Percentiles rank a stretch among this genome's conserved stretches.
Evolutionary conservation across 92 coral and sea anemone species (phyloP).

Genomic region (Pocillopora grandis): DNA sequence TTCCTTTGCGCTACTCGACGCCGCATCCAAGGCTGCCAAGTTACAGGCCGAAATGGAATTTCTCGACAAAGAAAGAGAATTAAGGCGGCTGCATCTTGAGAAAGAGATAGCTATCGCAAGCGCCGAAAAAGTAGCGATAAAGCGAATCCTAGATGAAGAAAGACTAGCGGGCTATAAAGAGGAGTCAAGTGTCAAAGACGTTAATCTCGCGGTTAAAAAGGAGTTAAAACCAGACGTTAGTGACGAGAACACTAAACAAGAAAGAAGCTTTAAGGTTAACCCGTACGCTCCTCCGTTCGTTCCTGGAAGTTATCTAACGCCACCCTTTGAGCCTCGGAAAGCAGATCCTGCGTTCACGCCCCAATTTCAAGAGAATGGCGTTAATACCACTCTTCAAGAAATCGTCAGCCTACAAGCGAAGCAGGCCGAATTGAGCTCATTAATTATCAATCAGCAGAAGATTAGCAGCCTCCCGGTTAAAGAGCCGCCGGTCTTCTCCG

Average conservation of each 20-base stretch:
- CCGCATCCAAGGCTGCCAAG: constrained; percentile 43
- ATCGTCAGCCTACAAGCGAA: constrained; percentile 23
- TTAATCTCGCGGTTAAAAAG: background rate
- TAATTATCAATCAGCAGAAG: constrained; percentile 40
- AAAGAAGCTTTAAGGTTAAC: background rate
- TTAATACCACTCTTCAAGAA: background rate
- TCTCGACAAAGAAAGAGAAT: constrained; percentile 47
- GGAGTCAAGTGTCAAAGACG: constrained; percentile 14
- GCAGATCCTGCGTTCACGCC: background rate
- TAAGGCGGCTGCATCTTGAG: constrained; percentile 22
- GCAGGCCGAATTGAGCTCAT: constrained; percentile 41
- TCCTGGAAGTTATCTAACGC: background rate
- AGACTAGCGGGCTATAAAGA: constrained; percentile 2
- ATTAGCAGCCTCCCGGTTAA: constrained; percentile 43
- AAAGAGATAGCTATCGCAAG: constrained; percentile 43
- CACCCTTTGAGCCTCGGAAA: background rate
- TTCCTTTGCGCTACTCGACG: constrained; percentile 23
- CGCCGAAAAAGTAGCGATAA: constrained; percentile 46
- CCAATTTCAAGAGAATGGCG: no score
- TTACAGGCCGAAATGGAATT: constrained; percentile 31
- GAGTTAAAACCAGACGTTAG: background rate
- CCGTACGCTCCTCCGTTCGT: constrained; percentile 3
- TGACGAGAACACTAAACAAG: background rate
- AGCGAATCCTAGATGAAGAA: constrained; percentile 32
- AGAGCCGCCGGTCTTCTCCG: constrained; percentile 52